Percentiles rank a stretch among this genome's conserved stretches.
Conservation (phyloP, 2,113 vertebrate genomes). For the Poeciliopsis turrubarensis region DNA sequence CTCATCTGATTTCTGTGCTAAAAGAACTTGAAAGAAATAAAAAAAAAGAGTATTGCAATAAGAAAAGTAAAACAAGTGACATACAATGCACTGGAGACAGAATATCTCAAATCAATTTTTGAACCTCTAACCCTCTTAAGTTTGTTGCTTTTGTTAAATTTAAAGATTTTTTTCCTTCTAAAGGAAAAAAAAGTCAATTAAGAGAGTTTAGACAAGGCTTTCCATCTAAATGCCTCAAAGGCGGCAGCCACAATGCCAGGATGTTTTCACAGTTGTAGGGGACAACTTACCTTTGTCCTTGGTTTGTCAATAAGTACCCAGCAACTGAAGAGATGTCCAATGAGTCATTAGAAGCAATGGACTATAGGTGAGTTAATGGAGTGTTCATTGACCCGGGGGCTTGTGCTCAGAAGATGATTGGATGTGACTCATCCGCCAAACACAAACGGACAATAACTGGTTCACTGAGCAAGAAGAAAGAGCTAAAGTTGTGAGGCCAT, state of each 20-base stretch:
- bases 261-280: constrained; percentile 56
- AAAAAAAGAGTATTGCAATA: background rate
- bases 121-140: background rate
- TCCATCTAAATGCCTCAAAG: constrained; percentile 18
- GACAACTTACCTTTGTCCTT: constrained; percentile 55
- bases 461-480: constrained; percentile 73
- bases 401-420: constrained; percentile 48
- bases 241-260: constrained; percentile 19
- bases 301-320: constrained; percentile 44
- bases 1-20: background rate
- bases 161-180: constrained; percentile 14
- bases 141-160: constrained; percentile 10
- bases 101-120: background rate
- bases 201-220: constrained; percentile 22
- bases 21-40: background rate
- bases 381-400: constrained; percentile 36
- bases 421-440: constrained; percentile 67
- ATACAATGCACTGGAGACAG: background rate
- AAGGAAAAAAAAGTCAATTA: constrained; percentile 16
- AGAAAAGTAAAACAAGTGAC: background rate
- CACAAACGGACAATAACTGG: constrained; percentile 60
- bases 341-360: constrained; percentile 55
- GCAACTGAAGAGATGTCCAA: constrained; percentile 30
- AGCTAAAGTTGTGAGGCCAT: constrained; percentile 45
- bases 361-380: constrained; percentile 58